Conservation (phyloP, 2,888 invertebrate species). For the Diarsia brunnea region DNA sequence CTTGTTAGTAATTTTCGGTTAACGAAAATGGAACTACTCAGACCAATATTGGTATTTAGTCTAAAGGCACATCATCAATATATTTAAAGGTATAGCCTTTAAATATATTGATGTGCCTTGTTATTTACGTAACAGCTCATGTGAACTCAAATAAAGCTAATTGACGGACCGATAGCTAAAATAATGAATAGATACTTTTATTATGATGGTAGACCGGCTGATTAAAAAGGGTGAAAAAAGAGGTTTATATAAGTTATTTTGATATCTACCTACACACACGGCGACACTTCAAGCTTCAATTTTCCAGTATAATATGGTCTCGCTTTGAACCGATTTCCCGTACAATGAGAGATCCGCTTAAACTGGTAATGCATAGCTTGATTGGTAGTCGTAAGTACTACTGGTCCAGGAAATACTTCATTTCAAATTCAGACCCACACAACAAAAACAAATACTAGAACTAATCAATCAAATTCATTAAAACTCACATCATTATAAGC, state of each 20-base stretch:
- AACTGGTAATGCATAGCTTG: too few species aligned
- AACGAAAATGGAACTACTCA: background rate
- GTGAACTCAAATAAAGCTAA: background rate
- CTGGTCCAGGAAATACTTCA: background rate
- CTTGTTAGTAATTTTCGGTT: background rate
- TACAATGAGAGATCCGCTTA: too few species aligned
- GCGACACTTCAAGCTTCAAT: too few species aligned
- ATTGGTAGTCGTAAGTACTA: too few species aligned
- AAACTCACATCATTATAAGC: too few species aligned
- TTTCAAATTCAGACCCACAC: background rate
- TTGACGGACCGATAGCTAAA: background rate
- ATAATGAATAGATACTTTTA: background rate
- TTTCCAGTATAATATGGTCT: too few species aligned
- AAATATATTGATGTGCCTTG: background rate
- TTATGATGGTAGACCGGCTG: background rate
- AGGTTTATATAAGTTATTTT: background rate
- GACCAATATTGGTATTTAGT: background rate
- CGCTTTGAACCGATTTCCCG: too few species aligned
- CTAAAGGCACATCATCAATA: background rate
- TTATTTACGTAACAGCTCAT: background rate
- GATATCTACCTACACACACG: background rate
- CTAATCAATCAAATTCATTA: conserved; percentile 12
- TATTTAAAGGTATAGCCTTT: background rate
- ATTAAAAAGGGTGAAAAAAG: background rate
- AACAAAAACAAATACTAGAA: background rate